Evolutionary conservation across 1,140 invertebrate genomes (phyloP), one percentile per base, ranked within the genome.

Genomic region (Samia ricini): DNA sequence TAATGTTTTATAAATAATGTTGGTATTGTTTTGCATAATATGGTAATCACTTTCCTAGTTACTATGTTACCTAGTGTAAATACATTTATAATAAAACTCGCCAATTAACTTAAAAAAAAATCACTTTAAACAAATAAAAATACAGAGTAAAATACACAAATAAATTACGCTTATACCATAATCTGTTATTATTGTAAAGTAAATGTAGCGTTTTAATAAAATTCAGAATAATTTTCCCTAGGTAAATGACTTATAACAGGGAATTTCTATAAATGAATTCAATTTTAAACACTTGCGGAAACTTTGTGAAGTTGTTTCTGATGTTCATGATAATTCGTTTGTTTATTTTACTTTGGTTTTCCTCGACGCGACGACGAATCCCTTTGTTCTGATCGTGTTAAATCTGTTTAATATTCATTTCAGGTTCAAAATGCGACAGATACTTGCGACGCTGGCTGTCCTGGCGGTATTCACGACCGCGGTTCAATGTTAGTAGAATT

Each of bases 361-460:
- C 29, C 29, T 26, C 24, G 20, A 33, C 26, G 56, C 29, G 19
- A 18, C 24, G 20, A 33, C 26, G 56, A 56, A n/a, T 26, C 54
- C 56, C 56, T 57, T 42, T 57, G 56, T 57, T 21, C 24, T 21
- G 36, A 7, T 49, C 29, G 36, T 50, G 42, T 59, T 59, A 23
- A 23, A 59, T 59, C 42, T 64, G 22, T 56, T 56, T 64, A 15
- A 60, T 60, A 64, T 71, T 83, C 57, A 56, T 83, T 81, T 18
- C 77, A 86, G 83, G 75, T 81, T 56, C 72, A 86, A 69, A 76
- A 89, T 89, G 86, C 77, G 77, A 69, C 73, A 66, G 48, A 64
- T 84, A 79, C 72, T 83, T 58, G 78, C 72, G 71, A 70, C 83
- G 79, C 82, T 87, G 79, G 83, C 79, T 63, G 79, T 84, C 75